Conservation (phyloP, 2,113 vertebrate genomes). For the Natator depressus region DNA sequence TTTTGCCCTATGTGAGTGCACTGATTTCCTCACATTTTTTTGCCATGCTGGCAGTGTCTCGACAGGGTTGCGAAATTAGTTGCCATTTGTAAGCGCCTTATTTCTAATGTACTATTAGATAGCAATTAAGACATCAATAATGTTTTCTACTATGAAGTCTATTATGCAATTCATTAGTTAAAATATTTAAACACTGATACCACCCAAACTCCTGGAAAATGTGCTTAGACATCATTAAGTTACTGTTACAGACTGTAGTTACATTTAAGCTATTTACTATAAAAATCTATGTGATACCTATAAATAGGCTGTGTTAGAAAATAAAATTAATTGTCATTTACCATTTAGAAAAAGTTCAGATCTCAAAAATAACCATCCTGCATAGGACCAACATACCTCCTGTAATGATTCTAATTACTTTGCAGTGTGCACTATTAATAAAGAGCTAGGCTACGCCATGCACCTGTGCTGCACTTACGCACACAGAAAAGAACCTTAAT, state of each 20-base stretch:
- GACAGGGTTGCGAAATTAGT: neutral
- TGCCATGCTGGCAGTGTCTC: neutral
- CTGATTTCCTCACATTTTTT: neutral
- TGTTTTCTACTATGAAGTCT: neutral
- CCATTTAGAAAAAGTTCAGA: neutral
- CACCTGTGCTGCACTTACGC: neutral
- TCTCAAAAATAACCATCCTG: neutral
- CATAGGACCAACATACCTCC: neutral
- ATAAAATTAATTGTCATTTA: neutral
- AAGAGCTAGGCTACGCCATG: constrained; percentile 25
- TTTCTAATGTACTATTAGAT: neutral
- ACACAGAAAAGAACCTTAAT: neutral
- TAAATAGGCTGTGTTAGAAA: neutral
- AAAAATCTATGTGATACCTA: neutral
- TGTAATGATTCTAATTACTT: constrained; percentile 31
- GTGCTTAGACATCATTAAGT: neutral
- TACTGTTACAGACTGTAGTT: rapidly evolving
- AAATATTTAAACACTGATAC: neutral
- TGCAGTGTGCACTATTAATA: constrained; percentile 36
- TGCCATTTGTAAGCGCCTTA: neutral
- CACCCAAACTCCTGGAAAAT: neutral
- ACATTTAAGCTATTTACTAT: neutral
- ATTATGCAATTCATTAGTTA: neutral
- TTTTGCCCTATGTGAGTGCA: neutral
- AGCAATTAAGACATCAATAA: neutral